Conservation (phyloP, 2,888 invertebrate genomes). For the Ophion ventricosus region DNA sequence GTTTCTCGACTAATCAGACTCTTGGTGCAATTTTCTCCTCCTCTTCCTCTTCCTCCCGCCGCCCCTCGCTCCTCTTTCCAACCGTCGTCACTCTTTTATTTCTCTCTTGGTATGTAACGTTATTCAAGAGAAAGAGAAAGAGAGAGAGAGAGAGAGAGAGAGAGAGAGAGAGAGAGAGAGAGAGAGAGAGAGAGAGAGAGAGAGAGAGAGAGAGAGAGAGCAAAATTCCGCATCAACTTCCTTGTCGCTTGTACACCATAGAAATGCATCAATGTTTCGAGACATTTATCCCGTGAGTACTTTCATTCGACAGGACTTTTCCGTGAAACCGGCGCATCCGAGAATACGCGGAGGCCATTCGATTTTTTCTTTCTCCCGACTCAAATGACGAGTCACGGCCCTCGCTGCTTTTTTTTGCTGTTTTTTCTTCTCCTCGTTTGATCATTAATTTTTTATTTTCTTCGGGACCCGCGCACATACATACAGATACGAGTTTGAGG, state of each 20-base stretch:
- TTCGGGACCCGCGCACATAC: neutral
- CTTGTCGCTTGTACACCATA: constrained; percentile 24
- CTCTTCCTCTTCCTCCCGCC: constrained; percentile 19
- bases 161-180: neutral
- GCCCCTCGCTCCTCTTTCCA: no score
- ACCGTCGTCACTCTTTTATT: constrained; percentile 2
- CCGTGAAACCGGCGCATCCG: neutral
- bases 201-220: neutral
- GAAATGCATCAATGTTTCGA: constrained; percentile 35
- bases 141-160: no score
- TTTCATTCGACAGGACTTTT: constrained; percentile 15
- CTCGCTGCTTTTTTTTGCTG: neutral
- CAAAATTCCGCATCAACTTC: constrained; percentile 12
- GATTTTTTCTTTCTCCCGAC: neutral
- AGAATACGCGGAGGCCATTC: neutral
- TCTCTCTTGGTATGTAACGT: constrained; percentile 50
- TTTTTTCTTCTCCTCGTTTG: constrained; percentile 1
- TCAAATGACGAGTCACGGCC: constrained; percentile 8
- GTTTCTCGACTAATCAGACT: constrained; percentile 57
- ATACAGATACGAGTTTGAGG: constrained; percentile 63
- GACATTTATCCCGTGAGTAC: neutral
- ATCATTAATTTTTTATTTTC: constrained; percentile 13
- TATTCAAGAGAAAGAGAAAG: constrained; percentile 56
- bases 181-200: neutral
- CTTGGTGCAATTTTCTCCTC: constrained; percentile 58